Evolutionary conservation across 2,797 vertebrate species (phyloP), one percentile per base, ranked within the genome.

Genomic region (Nyctalus aviator): DNA sequence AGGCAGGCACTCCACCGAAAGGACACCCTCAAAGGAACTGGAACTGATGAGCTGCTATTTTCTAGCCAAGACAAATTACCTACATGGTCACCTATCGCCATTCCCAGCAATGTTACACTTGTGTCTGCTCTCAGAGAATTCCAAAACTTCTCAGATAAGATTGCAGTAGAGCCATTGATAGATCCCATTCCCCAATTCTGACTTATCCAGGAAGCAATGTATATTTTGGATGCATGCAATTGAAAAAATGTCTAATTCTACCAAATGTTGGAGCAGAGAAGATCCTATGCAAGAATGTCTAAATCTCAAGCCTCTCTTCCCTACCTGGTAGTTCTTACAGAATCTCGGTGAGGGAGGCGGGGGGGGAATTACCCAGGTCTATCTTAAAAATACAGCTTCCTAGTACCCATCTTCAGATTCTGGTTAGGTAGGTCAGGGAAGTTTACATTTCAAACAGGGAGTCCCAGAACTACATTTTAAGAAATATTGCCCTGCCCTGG

Each of bases 381-480:
- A 32, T 53, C 69, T 92, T 78, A 90, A 96, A 94, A 96, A 27
- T 37, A 75, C n/a, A 91, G 84, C 44, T 44, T 81, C 15, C 59
- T 30, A 8, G 0, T 7, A 25, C 8, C 62, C 37, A 66, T 71
- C 23, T 20, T 88, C 53, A 71, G 53, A 88, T 81, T 81, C 78
- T 83, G 13, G 90, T 30, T 90, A 69, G 69, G 20, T 57, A 73
- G 10, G 11, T 53, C 46, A 32, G 14, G 35, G 41, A 59, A 46
- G 75, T 55, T 27, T 77, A 75, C 3, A 69, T 91, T 69, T 92
- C 85, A 77, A 91, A 46, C 35, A 73, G 71, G 72, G 44, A 50
- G 12, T 90, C 64, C 62, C 15, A 46, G 41, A 23, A 18, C 20
- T 30, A 59, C 23, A 81, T 68, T 90, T 64, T 57, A 87, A 79